Evolutionary conservation across 2,888 invertebrate genomes (phyloP).

Genomic region (Drosophila pseudotakahashii): DNA sequence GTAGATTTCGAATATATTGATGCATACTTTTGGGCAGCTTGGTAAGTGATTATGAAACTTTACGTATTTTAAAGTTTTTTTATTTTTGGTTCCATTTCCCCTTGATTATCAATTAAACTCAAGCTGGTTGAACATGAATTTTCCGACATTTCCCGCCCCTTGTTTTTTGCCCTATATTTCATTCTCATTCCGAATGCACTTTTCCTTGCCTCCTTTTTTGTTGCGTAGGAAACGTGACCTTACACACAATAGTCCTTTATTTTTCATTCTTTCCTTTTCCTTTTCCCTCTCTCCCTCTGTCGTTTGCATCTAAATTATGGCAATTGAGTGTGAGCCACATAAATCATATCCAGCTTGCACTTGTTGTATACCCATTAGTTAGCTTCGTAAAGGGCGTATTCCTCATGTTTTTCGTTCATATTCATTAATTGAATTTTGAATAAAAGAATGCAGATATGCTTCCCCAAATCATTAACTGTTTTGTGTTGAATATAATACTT

Average conservation of each 20-base stretch:
- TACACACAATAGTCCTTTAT: conserved; percentile 3
- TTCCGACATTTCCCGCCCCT: background rate
- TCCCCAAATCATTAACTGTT: too few species aligned
- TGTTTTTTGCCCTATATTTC: background rate
- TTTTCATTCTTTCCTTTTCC: background rate
- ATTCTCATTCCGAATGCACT: conserved; percentile 16
- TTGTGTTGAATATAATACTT: background rate
- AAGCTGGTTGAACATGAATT: background rate
- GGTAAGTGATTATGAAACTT: too few species aligned
- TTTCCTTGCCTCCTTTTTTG: background rate
- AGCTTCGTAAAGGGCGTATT: background rate
- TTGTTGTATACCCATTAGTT: background rate
- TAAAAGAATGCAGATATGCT: background rate
- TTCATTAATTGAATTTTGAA: background rate
- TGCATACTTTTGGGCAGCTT: too few species aligned
- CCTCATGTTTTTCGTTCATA: background rate
- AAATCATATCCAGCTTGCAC: conserved; percentile 15
- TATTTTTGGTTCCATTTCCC: background rate
- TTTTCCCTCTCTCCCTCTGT: background rate
- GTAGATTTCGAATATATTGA: background rate
- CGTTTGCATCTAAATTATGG: conserved; percentile 26
- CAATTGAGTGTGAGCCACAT: conserved; percentile 27
- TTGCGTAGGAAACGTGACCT: conserved; percentile 11
- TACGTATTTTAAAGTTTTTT: too few species aligned
- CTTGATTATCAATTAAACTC: background rate